These are phyloP conservation scores for Tapirus indicus DNA, from an alignment of 2,797 vertebrate species.

Conservation along the genomic window DNA sequence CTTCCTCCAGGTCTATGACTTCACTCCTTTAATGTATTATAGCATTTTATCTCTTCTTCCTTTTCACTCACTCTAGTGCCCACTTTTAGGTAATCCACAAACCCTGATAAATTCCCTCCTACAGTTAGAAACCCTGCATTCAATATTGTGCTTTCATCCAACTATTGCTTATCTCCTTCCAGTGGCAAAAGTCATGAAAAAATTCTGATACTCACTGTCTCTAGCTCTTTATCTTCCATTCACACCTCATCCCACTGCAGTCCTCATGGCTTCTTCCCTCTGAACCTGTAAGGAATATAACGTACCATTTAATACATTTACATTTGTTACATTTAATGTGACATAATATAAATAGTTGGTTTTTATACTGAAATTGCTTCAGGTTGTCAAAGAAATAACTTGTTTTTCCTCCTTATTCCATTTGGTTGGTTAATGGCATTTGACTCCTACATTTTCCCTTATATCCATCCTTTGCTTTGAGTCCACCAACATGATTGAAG, in stretches of 20 bases:
- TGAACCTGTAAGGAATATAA: conserved; percentile 3
- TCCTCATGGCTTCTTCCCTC: conserved; percentile 7
- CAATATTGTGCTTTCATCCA: background rate
- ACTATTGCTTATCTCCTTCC: background rate
- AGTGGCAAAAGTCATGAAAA: background rate
- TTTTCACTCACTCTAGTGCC: background rate
- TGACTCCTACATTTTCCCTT: background rate
- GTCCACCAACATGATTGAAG: background rate
- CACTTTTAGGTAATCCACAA: background rate
- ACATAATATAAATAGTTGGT: background rate
- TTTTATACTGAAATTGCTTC: background rate
- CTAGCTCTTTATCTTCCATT: background rate
- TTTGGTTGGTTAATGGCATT: background rate
- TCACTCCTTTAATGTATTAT: background rate
- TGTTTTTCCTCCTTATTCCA: background rate
- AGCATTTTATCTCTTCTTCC: background rate
- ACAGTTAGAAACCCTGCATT: background rate
- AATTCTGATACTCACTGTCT: background rate
- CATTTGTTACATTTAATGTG: background rate
- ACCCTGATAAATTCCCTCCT: background rate
- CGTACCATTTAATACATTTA: background rate
- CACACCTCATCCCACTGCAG: background rate
- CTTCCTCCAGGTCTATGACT: background rate
- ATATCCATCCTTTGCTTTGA: background rate
- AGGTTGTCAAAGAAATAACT: background rate